Base-by-base conservation (phyloP, 53 echinoderm and acorn worm genomes). In the Arbacia lixula region DNA sequence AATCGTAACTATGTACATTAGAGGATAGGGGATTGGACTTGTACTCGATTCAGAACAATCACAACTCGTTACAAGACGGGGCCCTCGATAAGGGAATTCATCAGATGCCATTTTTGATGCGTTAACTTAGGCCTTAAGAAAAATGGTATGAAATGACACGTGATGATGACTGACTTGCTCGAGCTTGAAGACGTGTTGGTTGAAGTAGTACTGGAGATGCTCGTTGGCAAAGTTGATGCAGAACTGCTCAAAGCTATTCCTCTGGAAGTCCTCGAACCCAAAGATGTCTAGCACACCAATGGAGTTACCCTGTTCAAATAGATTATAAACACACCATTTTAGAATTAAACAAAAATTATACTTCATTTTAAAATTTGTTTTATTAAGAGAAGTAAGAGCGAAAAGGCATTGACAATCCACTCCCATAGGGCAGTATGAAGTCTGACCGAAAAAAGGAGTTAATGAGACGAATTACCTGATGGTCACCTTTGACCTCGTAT, bases 151-250 rank as follows among this genome's bases (percentile, higher is more conserved):
- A n/a, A n/a, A n/a, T n/a, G n/a, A n/a, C n/a, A n/a, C n/a, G n/a
- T n/a, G n/a, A n/a, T n/a, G n/a, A n/a, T n/a, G n/a, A n/a, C n/a
- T n/a, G n/a, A 91, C 98, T 92, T 98, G 98, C 82, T 98, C 98
- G 19, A 98, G 33, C 58, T 98, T 98, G 92, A 98, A 98, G 79
- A 98, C 98, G 72, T 98, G 98, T 53, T 98, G 98, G 71, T 98
- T 98, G 81, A 98, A 98, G 88, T 98, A 98, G 90, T 98, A 98
- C 92, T 98, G 98, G 28, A 98, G 85, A 72, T 98, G 98, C 78
- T 98, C 98, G 61, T 98, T 98, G 52, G 98, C 98, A 74, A 91
- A 98, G 90, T 98, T 98, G 90, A 98, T 98, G 68, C 98, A 98
- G 76, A 98, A 98, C 74, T 98, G 98, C 83, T 98, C 98, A 92